A percentile compares a stretch with the other conserved stretches of the same genome.
Conservation (phyloP, 2,888 invertebrate species). For the Acleris literana region DNA sequence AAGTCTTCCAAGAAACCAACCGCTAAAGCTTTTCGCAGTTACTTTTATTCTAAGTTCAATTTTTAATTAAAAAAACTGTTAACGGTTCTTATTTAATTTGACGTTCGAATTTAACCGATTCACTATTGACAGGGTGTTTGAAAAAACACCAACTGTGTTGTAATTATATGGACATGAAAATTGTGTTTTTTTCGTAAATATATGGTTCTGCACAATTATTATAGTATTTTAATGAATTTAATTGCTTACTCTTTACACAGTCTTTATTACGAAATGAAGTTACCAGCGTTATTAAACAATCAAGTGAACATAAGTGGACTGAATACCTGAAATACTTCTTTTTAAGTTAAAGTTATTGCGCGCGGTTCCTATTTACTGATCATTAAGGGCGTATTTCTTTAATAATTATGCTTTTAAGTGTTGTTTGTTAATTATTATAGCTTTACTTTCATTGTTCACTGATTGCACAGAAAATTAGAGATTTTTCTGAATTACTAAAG, state of each 20-base stretch:
- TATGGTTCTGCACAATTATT: slow-evolving; percentile 23
- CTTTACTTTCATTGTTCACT: not conserved
- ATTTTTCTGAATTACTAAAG: too few relatives aligned
- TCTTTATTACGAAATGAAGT: slow-evolving; percentile 18
- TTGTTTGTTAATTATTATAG: slow-evolving; percentile 7
- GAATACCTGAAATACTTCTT: slow-evolving; percentile 21
- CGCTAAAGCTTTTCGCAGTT: slow-evolving; percentile 37
- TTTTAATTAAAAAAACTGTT: not conserved
- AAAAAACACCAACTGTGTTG: too few relatives aligned
- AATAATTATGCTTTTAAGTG: slow-evolving; percentile 10
- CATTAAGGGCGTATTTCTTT: not conserved
- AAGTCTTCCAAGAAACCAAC: slow-evolving; percentile 63
- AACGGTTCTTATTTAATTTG: not conserved
- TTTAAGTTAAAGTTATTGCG: slow-evolving; percentile 2
- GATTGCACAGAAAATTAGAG: too few relatives aligned
- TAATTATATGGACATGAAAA: too few relatives aligned
- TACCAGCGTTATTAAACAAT: slow-evolving; percentile 28
- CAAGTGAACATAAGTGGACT: slow-evolving; percentile 23
- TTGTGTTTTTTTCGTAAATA: not conserved
- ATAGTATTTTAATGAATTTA: slow-evolving; percentile 42
- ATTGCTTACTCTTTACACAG: slow-evolving; percentile 39
- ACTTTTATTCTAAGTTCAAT: slow-evolving; percentile 29
- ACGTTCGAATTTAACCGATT: too few relatives aligned
- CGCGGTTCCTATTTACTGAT: slow-evolving; percentile 11
- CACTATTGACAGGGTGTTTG: too few relatives aligned